A percentile compares a stretch with the other conserved stretches of the same genome.
Evolutionary conservation across 2,113 vertebrate genomes (phyloP).

Genomic region (Aplodontia rufa): DNA sequence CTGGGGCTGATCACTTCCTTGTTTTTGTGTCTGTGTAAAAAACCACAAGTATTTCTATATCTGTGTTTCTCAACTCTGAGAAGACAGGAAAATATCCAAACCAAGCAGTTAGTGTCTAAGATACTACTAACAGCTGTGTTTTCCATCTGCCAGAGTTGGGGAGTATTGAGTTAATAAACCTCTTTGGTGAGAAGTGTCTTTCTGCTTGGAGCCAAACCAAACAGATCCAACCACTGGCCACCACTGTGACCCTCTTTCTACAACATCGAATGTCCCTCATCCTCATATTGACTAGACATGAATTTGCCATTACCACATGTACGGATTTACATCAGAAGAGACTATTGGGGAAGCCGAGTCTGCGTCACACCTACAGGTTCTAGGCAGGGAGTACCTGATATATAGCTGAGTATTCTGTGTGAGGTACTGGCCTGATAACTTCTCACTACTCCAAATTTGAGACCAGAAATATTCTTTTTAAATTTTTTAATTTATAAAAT

Average conservation of each 20-base stretch:
- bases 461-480: background rate
- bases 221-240: background rate
- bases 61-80: background rate
- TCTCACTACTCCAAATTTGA: background rate
- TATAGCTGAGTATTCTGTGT: background rate
- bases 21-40: background rate
- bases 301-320: background rate
- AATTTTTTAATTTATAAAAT: background rate
- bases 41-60: background rate
- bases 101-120: background rate
- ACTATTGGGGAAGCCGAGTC: background rate
- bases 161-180: background rate
- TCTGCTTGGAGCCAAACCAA: background rate
- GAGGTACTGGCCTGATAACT: background rate
- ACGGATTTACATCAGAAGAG: background rate
- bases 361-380: background rate
- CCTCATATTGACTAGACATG: background rate
- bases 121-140: background rate
- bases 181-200: background rate
- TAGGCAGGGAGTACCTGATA: background rate
- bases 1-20: background rate
- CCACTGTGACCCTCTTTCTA: background rate
- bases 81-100: background rate
- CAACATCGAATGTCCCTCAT: background rate
- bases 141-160: background rate